Conservation (phyloP, 2,113 vertebrate genomes). For the Labeo rohita region DNA sequence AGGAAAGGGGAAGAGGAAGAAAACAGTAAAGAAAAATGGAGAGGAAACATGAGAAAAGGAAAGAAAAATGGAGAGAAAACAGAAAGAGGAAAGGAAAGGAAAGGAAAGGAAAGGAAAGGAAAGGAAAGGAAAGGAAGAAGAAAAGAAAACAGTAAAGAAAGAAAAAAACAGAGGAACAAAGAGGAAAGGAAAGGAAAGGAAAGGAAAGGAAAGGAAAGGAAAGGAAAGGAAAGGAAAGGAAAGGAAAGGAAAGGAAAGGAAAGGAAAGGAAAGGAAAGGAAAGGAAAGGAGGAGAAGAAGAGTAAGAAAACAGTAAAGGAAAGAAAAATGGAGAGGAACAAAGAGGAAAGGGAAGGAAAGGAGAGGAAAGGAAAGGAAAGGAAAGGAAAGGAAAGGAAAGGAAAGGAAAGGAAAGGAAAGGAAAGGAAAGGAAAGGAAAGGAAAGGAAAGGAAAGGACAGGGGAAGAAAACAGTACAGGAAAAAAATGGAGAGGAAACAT, state of each 20-base stretch:
- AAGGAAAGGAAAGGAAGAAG: background rate
- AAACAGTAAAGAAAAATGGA: background rate
- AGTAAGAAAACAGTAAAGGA: background rate
- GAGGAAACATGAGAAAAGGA: background rate
- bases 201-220: background rate
- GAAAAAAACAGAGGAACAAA: too few relatives aligned
- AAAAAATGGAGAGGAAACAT: background rate
- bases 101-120: too few relatives aligned
- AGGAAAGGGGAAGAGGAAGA: background rate
- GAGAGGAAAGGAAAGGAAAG: background rate
- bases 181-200: too few relatives aligned
- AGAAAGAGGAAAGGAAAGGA: constrained; percentile 12
- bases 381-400: background rate
- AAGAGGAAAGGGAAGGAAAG: background rate
- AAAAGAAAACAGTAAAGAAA: background rate
- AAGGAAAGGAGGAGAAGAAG: background rate
- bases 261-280: background rate
- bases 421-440: constrained; percentile 43
- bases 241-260: background rate
- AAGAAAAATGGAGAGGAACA: background rate
- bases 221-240: too few relatives aligned
- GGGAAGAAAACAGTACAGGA: background rate
- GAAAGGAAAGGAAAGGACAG: background rate
- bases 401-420: constrained; percentile 27
- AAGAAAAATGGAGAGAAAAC: background rate